Conservation (phyloP, 2,888 invertebrate species). For the Drosophila algonquin region DNA sequence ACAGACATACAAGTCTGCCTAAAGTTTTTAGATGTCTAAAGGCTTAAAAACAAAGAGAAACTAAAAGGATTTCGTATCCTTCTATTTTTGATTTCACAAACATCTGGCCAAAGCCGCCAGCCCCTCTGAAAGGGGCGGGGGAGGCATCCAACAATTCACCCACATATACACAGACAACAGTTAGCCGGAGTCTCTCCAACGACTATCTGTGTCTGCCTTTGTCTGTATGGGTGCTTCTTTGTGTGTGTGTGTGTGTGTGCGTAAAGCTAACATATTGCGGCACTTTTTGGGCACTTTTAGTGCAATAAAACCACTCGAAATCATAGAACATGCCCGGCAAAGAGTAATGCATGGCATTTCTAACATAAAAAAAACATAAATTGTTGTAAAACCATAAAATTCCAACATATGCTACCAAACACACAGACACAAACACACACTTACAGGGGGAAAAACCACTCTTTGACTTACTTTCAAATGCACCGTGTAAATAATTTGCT, state of each 20-base stretch:
- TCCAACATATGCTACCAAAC: conserved; percentile 32
- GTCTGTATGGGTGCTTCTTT: conserved; percentile 12
- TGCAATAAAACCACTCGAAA: conserved; percentile 6
- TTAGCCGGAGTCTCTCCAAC: conserved; percentile 16
- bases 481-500: conserved; percentile 13
- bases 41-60: too few relatives aligned
- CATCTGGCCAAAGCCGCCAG: background rate
- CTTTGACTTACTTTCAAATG: conserved; percentile 21
- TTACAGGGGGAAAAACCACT: background rate
- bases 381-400: conserved; percentile 5
- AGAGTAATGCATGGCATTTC: background rate
- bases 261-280: conserved; percentile 73
- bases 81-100: background rate
- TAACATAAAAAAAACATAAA: background rate
- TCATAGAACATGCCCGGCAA: background rate
- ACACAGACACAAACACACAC: background rate
- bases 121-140: background rate
- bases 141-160: conserved; percentile 8
- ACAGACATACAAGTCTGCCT: too few relatives aligned
- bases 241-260: conserved; percentile 35
- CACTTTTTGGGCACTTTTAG: conserved; percentile 50
- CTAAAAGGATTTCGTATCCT: too few relatives aligned
- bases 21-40: too few relatives aligned
- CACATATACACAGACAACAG: conserved; percentile 27
- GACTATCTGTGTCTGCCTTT: background rate